Conservation (phyloP, 2,888 invertebrate genomes). For the Cheilosia vulpina region DNA sequence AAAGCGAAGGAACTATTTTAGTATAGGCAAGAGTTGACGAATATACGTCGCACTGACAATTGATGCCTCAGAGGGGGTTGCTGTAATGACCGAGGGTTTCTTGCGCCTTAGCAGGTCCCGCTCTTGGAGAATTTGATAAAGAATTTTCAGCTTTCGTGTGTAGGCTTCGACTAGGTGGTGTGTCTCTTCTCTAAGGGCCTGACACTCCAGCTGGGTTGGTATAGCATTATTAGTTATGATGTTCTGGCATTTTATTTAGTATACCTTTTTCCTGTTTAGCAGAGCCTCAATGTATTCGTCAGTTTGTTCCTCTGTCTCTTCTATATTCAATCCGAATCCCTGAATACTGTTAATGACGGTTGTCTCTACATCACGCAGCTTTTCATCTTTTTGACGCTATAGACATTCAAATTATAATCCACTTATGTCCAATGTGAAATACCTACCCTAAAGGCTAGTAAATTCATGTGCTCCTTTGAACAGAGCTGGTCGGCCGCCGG, state of each 20-base stretch:
- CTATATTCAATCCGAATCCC: slow-evolving; percentile 33
- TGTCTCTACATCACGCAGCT: slow-evolving; percentile 90
- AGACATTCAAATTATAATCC: neutral
- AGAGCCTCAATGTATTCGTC: slow-evolving; percentile 35
- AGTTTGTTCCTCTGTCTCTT: slow-evolving; percentile 2
- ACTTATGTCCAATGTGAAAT: neutral
- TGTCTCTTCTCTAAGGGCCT: slow-evolving; percentile 36
- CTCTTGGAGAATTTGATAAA: slow-evolving; percentile 54
- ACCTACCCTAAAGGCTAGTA: slow-evolving; percentile 87
- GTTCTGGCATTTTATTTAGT: neutral
- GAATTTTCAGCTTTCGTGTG: slow-evolving; percentile 48
- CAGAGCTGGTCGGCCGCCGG: slow-evolving; percentile 85
- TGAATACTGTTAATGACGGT: slow-evolving; percentile 88
- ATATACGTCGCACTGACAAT: slow-evolving; percentile 14
- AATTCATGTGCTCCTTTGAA: slow-evolving; percentile 85
- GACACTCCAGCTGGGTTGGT: slow-evolving; percentile 11
- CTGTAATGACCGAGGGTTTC: slow-evolving; percentile 15
- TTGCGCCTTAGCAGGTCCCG: slow-evolving; percentile 34
- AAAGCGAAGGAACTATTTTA: slow-evolving; percentile 3
- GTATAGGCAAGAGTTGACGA: neutral
- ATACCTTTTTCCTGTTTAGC: slow-evolving; percentile 43
- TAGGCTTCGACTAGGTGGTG: slow-evolving; percentile 27
- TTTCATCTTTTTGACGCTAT: slow-evolving; percentile 89
- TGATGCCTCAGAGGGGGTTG: slow-evolving; percentile 34
- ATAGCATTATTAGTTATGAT: neutral